Conservation (phyloP, 1,140 invertebrate species). For the Pteromalus puparum region DNA sequence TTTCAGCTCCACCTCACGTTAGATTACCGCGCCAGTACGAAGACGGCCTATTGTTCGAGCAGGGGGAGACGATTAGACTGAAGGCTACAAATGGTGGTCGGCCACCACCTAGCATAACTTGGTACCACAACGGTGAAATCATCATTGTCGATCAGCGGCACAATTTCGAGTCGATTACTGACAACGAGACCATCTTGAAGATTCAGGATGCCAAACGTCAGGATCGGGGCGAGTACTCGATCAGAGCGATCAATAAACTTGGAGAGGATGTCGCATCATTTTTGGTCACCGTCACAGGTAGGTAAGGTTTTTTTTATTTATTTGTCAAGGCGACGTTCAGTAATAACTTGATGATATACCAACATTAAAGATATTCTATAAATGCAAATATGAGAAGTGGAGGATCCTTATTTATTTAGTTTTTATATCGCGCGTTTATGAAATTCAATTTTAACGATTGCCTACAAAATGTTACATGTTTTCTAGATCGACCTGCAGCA, state of each 20-base stretch:
- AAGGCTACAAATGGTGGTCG: constrained; percentile 93
- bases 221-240: constrained; percentile 91
- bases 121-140: constrained; percentile 90
- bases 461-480: constrained; percentile 2
- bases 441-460: not conserved
- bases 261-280: constrained; percentile 89
- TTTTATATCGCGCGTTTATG: not conserved
- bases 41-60: constrained; percentile 91
- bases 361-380: not conserved
- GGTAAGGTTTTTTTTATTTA: constrained; percentile 46
- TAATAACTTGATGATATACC: not conserved
- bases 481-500: constrained; percentile 85
- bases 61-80: constrained; percentile 89
- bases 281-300: constrained; percentile 90
- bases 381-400: not conserved
- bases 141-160: constrained; percentile 80
- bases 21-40: constrained; percentile 88
- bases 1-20: constrained; percentile 84
- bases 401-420: not conserved
- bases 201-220: constrained; percentile 82
- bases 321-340: not conserved
- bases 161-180: constrained; percentile 79
- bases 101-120: constrained; percentile 88
- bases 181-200: constrained; percentile 84
- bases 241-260: constrained; percentile 86